These are phyloP conservation scores for Phrynocephalus vlangalii DNA, from an alignment of 2,797 vertebrate species.

Conservation along the genomic window DNA sequence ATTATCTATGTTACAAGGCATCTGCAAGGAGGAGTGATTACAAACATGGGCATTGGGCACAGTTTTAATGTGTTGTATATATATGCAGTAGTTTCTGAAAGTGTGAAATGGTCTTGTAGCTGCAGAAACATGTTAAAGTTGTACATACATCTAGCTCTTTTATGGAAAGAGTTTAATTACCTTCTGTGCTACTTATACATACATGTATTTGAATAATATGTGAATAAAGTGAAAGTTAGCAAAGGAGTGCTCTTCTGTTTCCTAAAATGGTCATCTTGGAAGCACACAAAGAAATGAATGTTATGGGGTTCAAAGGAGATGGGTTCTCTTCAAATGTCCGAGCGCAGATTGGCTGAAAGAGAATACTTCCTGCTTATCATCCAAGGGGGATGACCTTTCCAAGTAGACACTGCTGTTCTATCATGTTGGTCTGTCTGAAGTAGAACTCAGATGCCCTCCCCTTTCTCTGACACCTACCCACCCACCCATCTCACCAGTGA, in stretches of 20 bases:
- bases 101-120: slow-evolving; percentile 54
- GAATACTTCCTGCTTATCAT: neutral
- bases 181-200: slow-evolving; percentile 55
- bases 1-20: slow-evolving; percentile 38
- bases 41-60: slow-evolving; percentile 59
- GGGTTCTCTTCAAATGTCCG: neutral
- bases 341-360: neutral
- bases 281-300: neutral
- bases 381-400: neutral
- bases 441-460: neutral
- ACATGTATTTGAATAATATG: slow-evolving; percentile 58
- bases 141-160: slow-evolving; percentile 65
- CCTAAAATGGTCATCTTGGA: neutral
- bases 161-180: slow-evolving; percentile 67
- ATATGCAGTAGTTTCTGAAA: slow-evolving; percentile 62
- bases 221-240: slow-evolving; percentile 75
- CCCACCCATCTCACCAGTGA: neutral
- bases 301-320: neutral
- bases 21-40: slow-evolving; percentile 51
- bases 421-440: neutral
- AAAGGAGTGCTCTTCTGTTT: neutral
- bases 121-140: slow-evolving; percentile 65
- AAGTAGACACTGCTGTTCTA: neutral
- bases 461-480: too few relatives aligned
- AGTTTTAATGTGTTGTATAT: slow-evolving; percentile 67